A percentile compares a stretch with the other conserved stretches of the same genome.
phyloP scores from a whole-genome alignment of 2,888 invertebrate species.

The Rhaphigaster nebulosa region DNA sequence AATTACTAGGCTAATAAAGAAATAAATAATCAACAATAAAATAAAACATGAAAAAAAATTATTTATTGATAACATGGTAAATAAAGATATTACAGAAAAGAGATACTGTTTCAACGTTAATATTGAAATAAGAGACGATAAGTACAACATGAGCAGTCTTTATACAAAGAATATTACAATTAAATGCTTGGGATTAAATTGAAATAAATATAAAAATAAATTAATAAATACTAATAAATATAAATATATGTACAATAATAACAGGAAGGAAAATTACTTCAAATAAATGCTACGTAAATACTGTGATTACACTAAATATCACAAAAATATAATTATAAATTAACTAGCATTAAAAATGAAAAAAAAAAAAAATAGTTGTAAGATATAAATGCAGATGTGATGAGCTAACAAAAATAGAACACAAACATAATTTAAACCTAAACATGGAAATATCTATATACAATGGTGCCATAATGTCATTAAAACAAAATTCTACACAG shows the following conservation, averaged over 20 bases:
- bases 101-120: neutral
- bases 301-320: slow-evolving; percentile 53
- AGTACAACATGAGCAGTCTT: slow-evolving; percentile 16
- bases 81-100: slow-evolving; percentile 2
- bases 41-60: slow-evolving; percentile 11
- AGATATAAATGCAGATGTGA: slow-evolving; percentile 2
- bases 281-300: slow-evolving; percentile 54
- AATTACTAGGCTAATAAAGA: neutral
- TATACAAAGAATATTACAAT: neutral
- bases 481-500: neutral
- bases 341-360: neutral
- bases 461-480: neutral
- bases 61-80: slow-evolving; percentile 26
- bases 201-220: slow-evolving; percentile 33
- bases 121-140: neutral
- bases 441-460: slow-evolving; percentile 22
- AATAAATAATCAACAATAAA: slow-evolving; percentile 1
- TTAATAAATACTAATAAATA: slow-evolving; percentile 33
- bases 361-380: neutral
- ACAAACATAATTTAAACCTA: neutral
- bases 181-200: neutral
- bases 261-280: neutral
- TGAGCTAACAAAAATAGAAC: neutral
- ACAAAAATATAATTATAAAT: slow-evolving; percentile 50
- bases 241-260: slow-evolving; percentile 20